These are phyloP conservation scores for Odontamblyopus lacepedii DNA, from an alignment of 2,797 vertebrate species.

Conservation along the genomic window DNA sequence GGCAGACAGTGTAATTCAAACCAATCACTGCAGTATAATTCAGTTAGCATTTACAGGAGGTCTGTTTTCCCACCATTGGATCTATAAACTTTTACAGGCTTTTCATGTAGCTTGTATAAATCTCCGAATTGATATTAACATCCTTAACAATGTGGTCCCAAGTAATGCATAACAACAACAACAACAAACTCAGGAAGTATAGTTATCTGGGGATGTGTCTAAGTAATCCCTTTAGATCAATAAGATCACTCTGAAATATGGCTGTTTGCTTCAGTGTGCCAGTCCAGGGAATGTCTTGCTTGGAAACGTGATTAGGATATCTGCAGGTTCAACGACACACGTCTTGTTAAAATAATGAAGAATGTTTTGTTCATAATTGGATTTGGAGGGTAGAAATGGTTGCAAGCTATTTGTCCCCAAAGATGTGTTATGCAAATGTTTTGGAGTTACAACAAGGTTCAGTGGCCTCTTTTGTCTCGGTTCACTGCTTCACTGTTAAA, in stretches of 20 bases:
- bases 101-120: conserved; percentile 1
- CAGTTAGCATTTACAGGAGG: neutral
- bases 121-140: neutral
- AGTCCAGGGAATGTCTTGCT: conserved; percentile 26
- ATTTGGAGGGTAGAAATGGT: conserved; percentile 32
- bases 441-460: conserved; percentile 16
- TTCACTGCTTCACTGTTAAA: conserved; percentile 15
- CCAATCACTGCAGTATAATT: neutral
- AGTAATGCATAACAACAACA: neutral
- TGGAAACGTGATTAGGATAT: conserved; percentile 52
- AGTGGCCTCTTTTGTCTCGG: conserved; percentile 11
- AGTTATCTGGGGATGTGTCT: neutral
- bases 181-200: neutral
- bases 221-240: conserved; percentile 11
- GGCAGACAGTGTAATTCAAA: neutral
- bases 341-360: conserved; percentile 54
- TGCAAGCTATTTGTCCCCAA: conserved; percentile 22
- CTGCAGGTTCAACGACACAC: conserved; percentile 20
- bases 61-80: neutral
- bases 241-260: conserved; percentile 4
- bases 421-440: conserved; percentile 42
- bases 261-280: neutral
- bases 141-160: neutral
- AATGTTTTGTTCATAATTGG: conserved; percentile 56
- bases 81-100: conserved; percentile 1